Evolutionary conservation across 2,888 invertebrate genomes (phyloP), one percentile per base, ranked within the genome.

Genomic region (Deilephila elpenor): DNA sequence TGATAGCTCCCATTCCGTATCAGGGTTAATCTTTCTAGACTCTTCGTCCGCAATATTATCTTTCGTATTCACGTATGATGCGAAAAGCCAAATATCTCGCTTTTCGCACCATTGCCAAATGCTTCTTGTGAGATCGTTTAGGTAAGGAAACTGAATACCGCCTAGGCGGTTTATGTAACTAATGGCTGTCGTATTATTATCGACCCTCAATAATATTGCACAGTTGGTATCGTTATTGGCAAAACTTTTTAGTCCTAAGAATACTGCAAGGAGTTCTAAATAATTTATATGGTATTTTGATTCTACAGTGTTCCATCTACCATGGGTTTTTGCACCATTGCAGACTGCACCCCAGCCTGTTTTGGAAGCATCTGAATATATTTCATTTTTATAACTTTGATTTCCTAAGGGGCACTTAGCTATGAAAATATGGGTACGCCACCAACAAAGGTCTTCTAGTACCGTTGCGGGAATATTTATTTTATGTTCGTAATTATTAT

Each of bases 151-250:
- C 3, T 60, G 60, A 8, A 60, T 5, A 5, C 60, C 29, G 8
- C 60, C 60, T n/a, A 60, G 11, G 60, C 60, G 60, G 17, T 60
- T 25, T 60, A 60, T 60, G 14, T 60, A 60, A 60, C 60, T 29
- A 29, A 60, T 60, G 5, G 25, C 29, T 19, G 60, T 60, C 7
- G 60, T 60, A 29, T 29, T n/a, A n/a, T n/a, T 60, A 29, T 60
- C 29, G 14, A 60, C n/a, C 29, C 60, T 19, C 11, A 60, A 8
- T 29, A 60, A 29, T 11, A 60, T 60, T 29, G 60, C 14, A 29
- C 29, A n/a, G 60, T 11, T 60, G 4, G 8, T 25, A 60, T n/a
- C n/a, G 11, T 60, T 14, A 29, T 29, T 29, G 11, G 29, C 60
- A 29, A 60, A 60, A 14, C n/a, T n/a, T 7, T 59, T 29, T 60